These are phyloP conservation scores for Cephalopachus bancanus DNA, from an alignment of 2,797 vertebrate species.

Conservation along the genomic window DNA sequence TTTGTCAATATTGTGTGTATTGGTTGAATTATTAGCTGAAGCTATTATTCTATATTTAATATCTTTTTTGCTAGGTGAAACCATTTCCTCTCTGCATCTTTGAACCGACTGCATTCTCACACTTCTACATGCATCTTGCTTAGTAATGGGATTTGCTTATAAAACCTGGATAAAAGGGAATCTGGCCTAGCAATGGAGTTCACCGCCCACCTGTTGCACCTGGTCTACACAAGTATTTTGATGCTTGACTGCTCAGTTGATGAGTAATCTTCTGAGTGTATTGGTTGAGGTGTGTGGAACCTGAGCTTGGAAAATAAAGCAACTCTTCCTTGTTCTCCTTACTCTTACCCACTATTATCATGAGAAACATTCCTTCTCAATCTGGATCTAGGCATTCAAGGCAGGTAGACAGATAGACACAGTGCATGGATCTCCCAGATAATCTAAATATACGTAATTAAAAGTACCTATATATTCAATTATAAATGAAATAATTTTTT, in stretches of 20 bases:
- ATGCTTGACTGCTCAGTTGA: not conserved
- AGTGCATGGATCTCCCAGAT: not conserved
- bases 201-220: not conserved
- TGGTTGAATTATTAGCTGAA: not conserved
- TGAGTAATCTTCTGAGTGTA: not conserved
- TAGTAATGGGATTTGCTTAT: not conserved
- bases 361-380: not conserved
- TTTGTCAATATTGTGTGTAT: not conserved
- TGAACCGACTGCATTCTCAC: not conserved
- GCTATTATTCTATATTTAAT: not conserved
- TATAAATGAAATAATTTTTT: slow-evolving; percentile 17
- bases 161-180: not conserved
- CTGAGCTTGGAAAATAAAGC: not conserved
- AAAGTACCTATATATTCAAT: not conserved
- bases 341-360: not conserved
- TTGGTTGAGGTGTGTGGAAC: not conserved
- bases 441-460: not conserved
- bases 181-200: not conserved
- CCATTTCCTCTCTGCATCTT: not conserved
- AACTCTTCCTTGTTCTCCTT: not conserved
- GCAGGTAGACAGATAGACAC: not conserved
- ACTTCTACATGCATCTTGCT: not conserved
- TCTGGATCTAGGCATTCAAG: not conserved
- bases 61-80: not conserved
- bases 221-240: not conserved